Conservation (phyloP, 1,140 invertebrate species). For the Bombyx mandarina region DNA sequence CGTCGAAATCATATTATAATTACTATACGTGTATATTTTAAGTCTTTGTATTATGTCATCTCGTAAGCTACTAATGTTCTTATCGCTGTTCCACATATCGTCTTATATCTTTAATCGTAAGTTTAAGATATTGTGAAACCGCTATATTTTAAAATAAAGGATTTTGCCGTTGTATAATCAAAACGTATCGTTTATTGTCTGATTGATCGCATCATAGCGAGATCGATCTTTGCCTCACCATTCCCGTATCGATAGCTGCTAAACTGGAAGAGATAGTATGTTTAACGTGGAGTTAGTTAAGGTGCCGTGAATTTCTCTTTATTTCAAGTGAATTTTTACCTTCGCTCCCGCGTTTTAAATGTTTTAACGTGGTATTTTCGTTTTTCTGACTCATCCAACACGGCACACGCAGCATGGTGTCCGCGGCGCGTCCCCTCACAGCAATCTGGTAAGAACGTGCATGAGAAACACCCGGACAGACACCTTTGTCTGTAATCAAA, state of each 20-base stretch:
- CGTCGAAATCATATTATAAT: constrained; percentile 55
- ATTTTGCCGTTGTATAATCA: constrained; percentile 68
- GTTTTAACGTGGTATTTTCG: constrained; percentile 44
- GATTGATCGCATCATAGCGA: constrained; percentile 46
- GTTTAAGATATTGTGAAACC: constrained; percentile 67
- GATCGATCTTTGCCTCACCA: constrained; percentile 47
- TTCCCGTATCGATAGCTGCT: constrained; percentile 57
- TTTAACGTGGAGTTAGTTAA: constrained; percentile 57
- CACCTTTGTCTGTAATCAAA: background rate
- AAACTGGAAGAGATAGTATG: constrained; percentile 63
- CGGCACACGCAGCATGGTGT: constrained; percentile 52
- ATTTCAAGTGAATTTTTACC: constrained; percentile 8
- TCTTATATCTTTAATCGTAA: constrained; percentile 62
- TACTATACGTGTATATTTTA: constrained; percentile 14
- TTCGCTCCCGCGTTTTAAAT: constrained; percentile 19
- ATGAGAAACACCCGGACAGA: constrained; percentile 6
- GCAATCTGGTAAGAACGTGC: constrained; percentile 39
- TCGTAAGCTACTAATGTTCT: constrained; percentile 59
- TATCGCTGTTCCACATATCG: constrained; percentile 68
- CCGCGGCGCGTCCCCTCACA: constrained; percentile 34
- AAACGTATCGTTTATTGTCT: constrained; percentile 63
- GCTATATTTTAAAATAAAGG: constrained; percentile 71
- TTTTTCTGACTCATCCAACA: constrained; percentile 67
- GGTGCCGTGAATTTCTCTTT: constrained; percentile 39
- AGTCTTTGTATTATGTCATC: constrained; percentile 36